Evolutionary conservation across 2,797 vertebrate genomes (phyloP), one percentile per base, ranked within the genome.

Genomic region (Melanogrammus aeglefinus): DNA sequence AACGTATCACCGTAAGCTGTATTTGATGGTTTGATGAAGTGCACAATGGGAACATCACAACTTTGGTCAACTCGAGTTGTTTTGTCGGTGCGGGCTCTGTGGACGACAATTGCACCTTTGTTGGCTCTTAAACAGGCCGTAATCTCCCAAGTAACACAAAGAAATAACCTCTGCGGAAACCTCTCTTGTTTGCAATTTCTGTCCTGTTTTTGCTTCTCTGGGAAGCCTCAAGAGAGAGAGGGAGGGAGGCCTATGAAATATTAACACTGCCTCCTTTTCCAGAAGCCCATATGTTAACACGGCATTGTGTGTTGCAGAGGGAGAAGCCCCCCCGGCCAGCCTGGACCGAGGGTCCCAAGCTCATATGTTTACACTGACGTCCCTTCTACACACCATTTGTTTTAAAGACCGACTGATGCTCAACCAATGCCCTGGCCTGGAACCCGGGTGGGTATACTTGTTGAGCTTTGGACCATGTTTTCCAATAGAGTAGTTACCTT

Each of bases 241-340:
- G 21, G 47, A 57, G 47, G 4, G 63, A 27, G 71, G 39, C 81
- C 84, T 76, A 90, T 94, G 82, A 93, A 94, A 92, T 92, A 94
- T 94, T 93, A 87, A 94, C 91, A 79, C 83, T 85, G 84, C 78
- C 88, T 90, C 87, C 90, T 91, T 90, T 92, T 93, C 85, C 86
- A 87, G 83, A 89, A 82, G 63, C 83, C 82, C 88, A 86, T 90
- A 88, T 85, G 90, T 91, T 88, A 88, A 84, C 84, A 86, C 81
- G 84, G 85, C 90, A 89, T 87, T 86, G 83, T 89, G 89, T 82
- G 90, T 85, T 86, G 82, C 84, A 89, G 86, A 84, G 88, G 87
- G 81, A 86, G 86, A 88, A 87, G 39, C 74, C 63, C 16, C 75
- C 87, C 84, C 83, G 84, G 84, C 81, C 81, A 84, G 88, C 86